phyloP scores from a whole-genome alignment of 2,113 vertebrate species.

The Ailuropoda melanoleuca region DNA sequence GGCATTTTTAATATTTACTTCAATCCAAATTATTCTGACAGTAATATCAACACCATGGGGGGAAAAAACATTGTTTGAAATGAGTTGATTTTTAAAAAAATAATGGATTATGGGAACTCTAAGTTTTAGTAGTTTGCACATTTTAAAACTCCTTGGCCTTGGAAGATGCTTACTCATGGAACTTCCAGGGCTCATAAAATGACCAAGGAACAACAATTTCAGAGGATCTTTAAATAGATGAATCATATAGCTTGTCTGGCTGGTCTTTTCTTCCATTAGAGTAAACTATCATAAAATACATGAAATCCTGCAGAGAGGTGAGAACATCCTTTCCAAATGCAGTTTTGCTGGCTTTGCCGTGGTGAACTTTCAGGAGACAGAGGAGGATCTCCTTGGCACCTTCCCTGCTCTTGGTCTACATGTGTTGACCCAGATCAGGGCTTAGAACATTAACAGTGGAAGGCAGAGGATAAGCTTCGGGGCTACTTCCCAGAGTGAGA shows the following conservation, averaged over 20 bases:
- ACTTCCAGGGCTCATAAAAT: not conserved
- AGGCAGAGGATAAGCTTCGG: not conserved
- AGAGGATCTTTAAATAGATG: not conserved
- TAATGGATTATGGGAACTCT: not conserved
- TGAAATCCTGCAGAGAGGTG: not conserved
- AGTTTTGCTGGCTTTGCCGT: not conserved
- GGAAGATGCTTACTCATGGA: not conserved
- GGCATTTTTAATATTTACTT: not conserved
- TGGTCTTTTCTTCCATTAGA: not conserved
- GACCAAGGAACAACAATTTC: not conserved
- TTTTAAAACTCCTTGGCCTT: not conserved
- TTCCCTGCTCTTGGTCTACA: too few relatives aligned
- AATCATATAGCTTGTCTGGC: not conserved
- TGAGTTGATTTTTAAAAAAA: not conserved
- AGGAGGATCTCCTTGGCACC: not conserved
- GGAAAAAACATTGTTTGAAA: not conserved
- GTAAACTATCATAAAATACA: not conserved
- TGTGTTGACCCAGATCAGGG: not conserved
- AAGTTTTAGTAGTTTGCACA: not conserved
- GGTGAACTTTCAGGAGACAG: not conserved
- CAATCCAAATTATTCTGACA: not conserved
- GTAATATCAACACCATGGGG: not conserved
- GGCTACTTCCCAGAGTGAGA: not conserved
- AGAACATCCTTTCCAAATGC: not conserved
- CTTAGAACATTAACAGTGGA: not conserved